Evolutionary conservation across 1,140 invertebrate species (phyloP), one percentile per base, ranked within the genome.

Genomic region (Acromyrmex echinatior): DNA sequence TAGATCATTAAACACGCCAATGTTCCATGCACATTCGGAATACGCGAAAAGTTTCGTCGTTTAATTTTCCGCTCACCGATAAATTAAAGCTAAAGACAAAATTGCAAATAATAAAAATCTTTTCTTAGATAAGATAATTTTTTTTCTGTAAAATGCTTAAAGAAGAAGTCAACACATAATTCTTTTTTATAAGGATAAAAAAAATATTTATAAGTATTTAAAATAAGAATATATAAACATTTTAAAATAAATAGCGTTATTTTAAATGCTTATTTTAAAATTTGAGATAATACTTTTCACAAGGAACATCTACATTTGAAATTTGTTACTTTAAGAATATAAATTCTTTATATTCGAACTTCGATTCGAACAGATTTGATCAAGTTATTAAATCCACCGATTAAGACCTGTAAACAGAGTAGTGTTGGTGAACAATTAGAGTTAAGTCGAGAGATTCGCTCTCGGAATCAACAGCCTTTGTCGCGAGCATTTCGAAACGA

Each of bases 401-500:
- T 35, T 6, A 5, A 80, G 9, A 1, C 16, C 9, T 28, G 21
- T 18, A 62, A 62, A 60, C 6, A 39, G 9, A 77, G 9, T 80
- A 70, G 2, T 2, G n/a, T 58, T 4, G 9, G 1, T 68, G 25
- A 65, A 21, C 39, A 39, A 39, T 16, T 56, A 45, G 16, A 18
- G 56, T 49, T 62, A 14, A 39, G 14, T 28, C 70, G 28, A 62
- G 14, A 62, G 60, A 73, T 51, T 79, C 60, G 65, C 62, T 90
- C 45, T 60, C 56, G 73, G 49, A 80, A 82, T 86, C 77, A 73
- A 18, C 71, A 76, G 77, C 86, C 81, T 88, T 91, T 82, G 79
- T 84, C 88, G 49, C 88, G 49, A 73, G 78, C 80, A 91, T 91
- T 84, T 86, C 66, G 60, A 76, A 62, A 49, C 80, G 35, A 63